phyloP scores from a whole-genome alignment of 2,113 vertebrate genomes.

The Pachyramphus minor region DNA sequence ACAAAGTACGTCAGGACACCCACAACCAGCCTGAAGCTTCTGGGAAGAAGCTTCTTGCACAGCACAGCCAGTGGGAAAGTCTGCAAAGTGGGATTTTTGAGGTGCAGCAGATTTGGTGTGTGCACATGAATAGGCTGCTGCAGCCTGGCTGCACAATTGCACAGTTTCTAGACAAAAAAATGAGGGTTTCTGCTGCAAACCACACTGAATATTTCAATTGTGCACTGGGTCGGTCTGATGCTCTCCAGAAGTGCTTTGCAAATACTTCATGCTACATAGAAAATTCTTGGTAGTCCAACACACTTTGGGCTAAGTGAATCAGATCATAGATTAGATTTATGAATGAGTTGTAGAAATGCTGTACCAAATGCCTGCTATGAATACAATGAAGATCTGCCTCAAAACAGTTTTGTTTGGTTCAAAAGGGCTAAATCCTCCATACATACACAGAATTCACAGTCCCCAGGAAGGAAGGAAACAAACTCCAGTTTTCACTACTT shows the following conservation, averaged over 20 bases:
- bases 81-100: neutral
- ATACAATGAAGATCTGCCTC: neutral
- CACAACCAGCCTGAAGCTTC: neutral
- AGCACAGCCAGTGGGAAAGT: neutral
- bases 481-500: neutral
- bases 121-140: neutral
- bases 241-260: neutral
- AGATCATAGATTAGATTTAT: neutral
- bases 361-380: neutral
- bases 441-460: neutral
- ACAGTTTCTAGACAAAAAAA: neutral
- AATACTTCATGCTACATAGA: neutral
- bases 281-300: neutral
- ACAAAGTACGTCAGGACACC: neutral
- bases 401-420: neutral
- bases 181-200: neutral
- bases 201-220: neutral
- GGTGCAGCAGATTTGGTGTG: neutral
- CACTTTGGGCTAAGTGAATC: neutral
- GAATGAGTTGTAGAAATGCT: neutral
- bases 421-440: neutral
- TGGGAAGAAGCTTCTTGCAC: neutral
- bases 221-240: neutral
- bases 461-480: neutral
- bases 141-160: neutral